Conservation (phyloP, 2,888 invertebrate species). For the Drosophila neutralis region DNA sequence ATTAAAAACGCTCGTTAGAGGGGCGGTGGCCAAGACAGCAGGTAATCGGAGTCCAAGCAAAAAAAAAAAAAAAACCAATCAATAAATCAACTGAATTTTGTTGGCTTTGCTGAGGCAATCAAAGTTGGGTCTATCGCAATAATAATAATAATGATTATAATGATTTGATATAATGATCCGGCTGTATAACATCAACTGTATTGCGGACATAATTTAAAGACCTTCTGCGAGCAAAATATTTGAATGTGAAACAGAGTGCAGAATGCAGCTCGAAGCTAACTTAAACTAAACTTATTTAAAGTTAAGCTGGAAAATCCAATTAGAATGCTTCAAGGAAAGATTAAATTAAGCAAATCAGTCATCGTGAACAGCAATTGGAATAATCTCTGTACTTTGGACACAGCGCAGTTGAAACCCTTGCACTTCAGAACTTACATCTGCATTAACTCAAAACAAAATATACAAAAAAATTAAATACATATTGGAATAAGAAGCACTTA, state of each 20-base stretch:
- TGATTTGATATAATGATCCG: constrained; percentile 50
- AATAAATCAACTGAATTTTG: constrained; percentile 41
- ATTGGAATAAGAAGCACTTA: neutral
- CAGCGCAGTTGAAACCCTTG: neutral
- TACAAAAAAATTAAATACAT: neutral
- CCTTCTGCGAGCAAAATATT: constrained; percentile 51
- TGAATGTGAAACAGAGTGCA: neutral
- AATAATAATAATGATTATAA: constrained; percentile 47
- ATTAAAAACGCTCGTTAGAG: constrained; percentile 58
- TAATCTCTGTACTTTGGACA: neutral
- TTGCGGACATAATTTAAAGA: constrained; percentile 42
- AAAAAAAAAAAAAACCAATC: constrained; percentile 20
- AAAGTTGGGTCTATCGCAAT: constrained; percentile 8
- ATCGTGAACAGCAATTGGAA: neutral
- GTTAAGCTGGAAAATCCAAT: neutral
- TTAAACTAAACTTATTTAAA: neutral
- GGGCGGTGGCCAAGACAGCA: constrained; percentile 15
- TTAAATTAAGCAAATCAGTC: no score
- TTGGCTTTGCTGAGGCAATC: constrained; percentile 28
- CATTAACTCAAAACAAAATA: neutral
- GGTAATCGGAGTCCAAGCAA: neutral
- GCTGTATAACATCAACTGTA: constrained; percentile 8
- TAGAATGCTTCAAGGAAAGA: neutral
- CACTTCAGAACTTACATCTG: neutral
- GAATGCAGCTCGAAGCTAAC: neutral